Base-by-base conservation (phyloP, 2,113 vertebrate species). In the Zootoca vivipara region DNA sequence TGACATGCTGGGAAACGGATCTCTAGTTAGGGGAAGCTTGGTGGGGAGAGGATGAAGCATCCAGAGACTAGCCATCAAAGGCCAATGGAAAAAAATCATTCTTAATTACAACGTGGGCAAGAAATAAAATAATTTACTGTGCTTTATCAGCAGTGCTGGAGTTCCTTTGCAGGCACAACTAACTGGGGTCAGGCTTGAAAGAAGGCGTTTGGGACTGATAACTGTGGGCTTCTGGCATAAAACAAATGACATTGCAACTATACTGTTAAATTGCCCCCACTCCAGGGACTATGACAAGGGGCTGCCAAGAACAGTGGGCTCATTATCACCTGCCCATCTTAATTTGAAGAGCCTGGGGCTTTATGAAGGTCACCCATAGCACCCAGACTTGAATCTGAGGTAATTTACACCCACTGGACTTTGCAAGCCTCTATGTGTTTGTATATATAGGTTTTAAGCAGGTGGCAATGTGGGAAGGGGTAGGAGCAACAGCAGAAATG, bases 401-500 rank as follows among this genome's bases (percentile, higher is more conserved):
- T 28, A 28, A 52, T 2, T 30, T 16, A 13, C 16, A 70, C 20
- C 16, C 77, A 64, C 7, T 13, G 22, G 35, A 90, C n/a, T 0
- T 16, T 7, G 62, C 73, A 82, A 74, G n/a, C 52, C 6, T 42
- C 91, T 46, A 52, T 24, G 72, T 16, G 16, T 35, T 13, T 73
- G 13, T 35, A 6, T 73, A 18, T 73, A 18, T 35, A 5, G 28
- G 33, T 73, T 73, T 5, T 38, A 78, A n/a, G 30, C 74, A 35
- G 24, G 22, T 52, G 70, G 85, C 38, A 24, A 40, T 18, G 28
- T 1, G 9, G 67, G 78, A 35, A 24, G 9, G 56, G 89, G 78
- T 0, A 75, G 81, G 15, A 20, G 22, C 0, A 4, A 92, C 91
- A 93, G 90, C 87, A 83, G 86, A 93, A 91, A 90, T 83, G 89